Evolutionary conservation across 2,888 invertebrate genomes (phyloP).

Genomic region (Dynastes grantii): DNA sequence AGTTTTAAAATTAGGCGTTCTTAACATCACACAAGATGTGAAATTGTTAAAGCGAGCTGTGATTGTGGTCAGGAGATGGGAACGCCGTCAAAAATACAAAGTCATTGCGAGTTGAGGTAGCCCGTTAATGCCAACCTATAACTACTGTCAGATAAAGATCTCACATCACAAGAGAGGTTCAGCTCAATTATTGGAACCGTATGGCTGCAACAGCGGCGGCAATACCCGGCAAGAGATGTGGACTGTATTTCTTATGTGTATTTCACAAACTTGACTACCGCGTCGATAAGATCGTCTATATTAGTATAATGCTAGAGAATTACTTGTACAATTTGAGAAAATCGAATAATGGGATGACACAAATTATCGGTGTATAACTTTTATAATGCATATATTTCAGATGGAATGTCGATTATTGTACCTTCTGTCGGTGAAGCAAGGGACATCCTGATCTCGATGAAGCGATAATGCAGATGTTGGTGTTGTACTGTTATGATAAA

Average conservation of each 20-base stretch:
- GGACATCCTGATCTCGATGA: background rate
- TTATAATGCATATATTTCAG: constrained; percentile 12
- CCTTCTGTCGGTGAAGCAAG: background rate
- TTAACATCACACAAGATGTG: constrained; percentile 27
- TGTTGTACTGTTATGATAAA: background rate
- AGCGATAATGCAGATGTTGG: background rate
- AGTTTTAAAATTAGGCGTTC: constrained; percentile 46
- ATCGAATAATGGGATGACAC: constrained; percentile 42
- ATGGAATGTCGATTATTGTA: constrained; percentile 20
- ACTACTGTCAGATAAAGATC: constrained; percentile 65
- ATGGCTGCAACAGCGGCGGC: constrained; percentile 36
- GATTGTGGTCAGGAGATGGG: constrained; percentile 53
- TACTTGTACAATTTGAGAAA: constrained; percentile 34
- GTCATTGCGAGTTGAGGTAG: constrained; percentile 59
- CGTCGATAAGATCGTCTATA: constrained; percentile 55
- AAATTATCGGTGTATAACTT: constrained; percentile 43
- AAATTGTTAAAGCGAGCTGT: constrained; percentile 36
- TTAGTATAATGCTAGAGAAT: constrained; percentile 45
- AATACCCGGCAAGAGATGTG: constrained; percentile 35
- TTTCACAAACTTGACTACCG: constrained; percentile 56
- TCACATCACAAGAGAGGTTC: constrained; percentile 59
- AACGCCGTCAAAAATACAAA: constrained; percentile 57
- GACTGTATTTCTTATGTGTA: constrained; percentile 55
- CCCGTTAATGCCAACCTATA: constrained; percentile 64
- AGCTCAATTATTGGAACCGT: constrained; percentile 61